Conservation (phyloP, 2,113 vertebrate genomes). For the Tupaia chinensis region DNA sequence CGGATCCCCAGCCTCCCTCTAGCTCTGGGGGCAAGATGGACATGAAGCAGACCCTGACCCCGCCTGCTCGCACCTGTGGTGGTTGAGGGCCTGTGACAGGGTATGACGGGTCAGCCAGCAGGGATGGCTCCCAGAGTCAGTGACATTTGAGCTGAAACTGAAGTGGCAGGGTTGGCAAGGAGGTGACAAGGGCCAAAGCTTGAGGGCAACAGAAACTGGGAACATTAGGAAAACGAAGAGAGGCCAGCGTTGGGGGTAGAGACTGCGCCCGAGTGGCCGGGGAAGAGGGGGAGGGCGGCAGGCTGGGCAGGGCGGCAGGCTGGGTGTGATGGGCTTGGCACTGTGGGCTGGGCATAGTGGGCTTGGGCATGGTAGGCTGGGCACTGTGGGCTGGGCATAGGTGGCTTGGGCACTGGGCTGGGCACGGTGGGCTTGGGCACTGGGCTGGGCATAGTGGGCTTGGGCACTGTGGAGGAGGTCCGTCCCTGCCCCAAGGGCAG, state of each 20-base stretch:
- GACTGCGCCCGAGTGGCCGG: not conserved
- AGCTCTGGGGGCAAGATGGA: not conserved
- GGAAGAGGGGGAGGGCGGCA: not conserved
- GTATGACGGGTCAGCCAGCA: not conserved
- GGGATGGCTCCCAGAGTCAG: not conserved
- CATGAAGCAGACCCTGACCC: not conserved
- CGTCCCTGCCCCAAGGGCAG: accelerated
- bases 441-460: not conserved
- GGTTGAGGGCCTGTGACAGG: not conserved
- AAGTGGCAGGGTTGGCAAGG: not conserved
- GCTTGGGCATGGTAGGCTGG: too few species aligned
- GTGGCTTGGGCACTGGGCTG: too few species aligned
- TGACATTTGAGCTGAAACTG: not conserved
- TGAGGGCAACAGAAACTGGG: not conserved
- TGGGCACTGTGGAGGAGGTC: not conserved
- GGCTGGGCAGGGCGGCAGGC: too few species aligned
- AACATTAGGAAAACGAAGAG: not conserved
- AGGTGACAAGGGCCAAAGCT: not conserved
- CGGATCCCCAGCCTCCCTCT: not conserved
- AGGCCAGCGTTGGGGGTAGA: not conserved
- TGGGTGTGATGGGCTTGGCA: too few species aligned
- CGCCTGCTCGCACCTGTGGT: not conserved
- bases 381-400: too few species aligned
- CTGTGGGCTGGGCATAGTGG: too few species aligned
- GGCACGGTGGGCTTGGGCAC: too few species aligned